phyloP scores from a whole-genome alignment of 2,888 invertebrate genomes.

The Tuta absoluta region DNA sequence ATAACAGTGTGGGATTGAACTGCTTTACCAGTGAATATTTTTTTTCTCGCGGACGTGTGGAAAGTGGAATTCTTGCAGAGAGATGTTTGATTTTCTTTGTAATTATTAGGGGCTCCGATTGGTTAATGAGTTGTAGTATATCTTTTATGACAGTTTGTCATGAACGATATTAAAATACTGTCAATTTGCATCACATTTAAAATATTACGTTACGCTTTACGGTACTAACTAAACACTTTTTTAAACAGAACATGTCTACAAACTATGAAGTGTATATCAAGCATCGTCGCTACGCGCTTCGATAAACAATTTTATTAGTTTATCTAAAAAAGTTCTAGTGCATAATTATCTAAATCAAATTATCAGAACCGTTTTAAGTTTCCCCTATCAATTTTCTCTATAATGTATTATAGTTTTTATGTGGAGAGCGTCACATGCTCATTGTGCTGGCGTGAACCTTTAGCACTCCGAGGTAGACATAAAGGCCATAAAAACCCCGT shows the following conservation, averaged over 20 bases:
- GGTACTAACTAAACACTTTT: too few species aligned
- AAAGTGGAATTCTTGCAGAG: conserved; percentile 53
- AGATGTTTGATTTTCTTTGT: conserved; percentile 41
- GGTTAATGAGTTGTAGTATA: conserved; percentile 42
- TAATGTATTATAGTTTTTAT: conserved; percentile 17
- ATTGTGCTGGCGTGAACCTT: conserved; percentile 28
- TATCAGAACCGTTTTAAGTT: conserved; percentile 22
- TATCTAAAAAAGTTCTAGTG: conserved; percentile 14
- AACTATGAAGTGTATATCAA: conserved; percentile 33
- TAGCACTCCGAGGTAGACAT: conserved; percentile 21
- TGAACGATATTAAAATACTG: conserved; percentile 37
- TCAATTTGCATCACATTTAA: conserved; percentile 42
- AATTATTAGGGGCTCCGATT: conserved; percentile 52
- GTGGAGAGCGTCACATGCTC: conserved; percentile 17
- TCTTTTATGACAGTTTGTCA: conserved; percentile 48
- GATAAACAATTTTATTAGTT: conserved; percentile 36
- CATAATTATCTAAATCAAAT: conserved; percentile 25
- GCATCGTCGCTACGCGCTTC: conserved; percentile 38
- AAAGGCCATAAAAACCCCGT: conserved; percentile 26
- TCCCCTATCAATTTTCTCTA: conserved; percentile 24
- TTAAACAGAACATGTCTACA: neutral
- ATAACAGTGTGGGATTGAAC: conserved; percentile 62
- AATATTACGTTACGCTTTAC: neutral
- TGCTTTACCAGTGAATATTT: conserved; percentile 33
- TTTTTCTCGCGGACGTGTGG: conserved; percentile 41